These are phyloP conservation scores for Pseudotriccus pelzelni DNA, from an alignment of 2,797 vertebrate species.

Conservation along the genomic window DNA sequence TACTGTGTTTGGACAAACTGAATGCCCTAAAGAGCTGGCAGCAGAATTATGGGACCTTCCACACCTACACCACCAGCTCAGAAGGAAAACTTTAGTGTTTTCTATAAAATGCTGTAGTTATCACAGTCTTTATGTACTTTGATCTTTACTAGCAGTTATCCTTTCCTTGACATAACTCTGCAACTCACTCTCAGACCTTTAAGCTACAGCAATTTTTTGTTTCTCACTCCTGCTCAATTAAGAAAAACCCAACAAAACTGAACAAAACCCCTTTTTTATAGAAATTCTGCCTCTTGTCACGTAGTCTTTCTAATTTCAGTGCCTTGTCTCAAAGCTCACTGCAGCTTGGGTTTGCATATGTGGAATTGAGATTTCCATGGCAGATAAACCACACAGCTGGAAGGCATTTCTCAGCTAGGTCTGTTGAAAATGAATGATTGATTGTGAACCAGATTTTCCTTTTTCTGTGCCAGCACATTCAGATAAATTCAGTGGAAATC, in stretches of 20 bases:
- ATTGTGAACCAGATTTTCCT: slow-evolving; percentile 24
- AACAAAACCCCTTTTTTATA: neutral
- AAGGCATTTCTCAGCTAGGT: slow-evolving; percentile 1
- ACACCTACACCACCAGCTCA: neutral
- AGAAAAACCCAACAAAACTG: neutral
- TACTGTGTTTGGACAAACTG: neutral
- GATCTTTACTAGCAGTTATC: neutral
- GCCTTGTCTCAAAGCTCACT: neutral
- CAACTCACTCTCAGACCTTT: neutral
- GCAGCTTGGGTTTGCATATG: neutral
- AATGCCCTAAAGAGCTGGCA: neutral
- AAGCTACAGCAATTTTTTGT: neutral
- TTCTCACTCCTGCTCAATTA: neutral
- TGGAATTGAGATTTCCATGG: slow-evolving; percentile 13
- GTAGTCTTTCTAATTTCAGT: neutral
- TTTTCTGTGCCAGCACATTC: neutral
- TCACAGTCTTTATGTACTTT: neutral
- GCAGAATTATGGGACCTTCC: neutral
- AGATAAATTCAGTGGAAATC: neutral
- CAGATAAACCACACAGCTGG: slow-evolving; percentile 12
- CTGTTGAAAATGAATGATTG: slow-evolving; percentile 7
- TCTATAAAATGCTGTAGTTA: neutral
- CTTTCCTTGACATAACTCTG: neutral
- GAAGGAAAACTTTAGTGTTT: neutral
- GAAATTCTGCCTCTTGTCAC: neutral